These are phyloP conservation scores for Eueremaeus valkanovi DNA, from an alignment of 2,888 invertebrate genomes.

Conservation along the genomic window DNA sequence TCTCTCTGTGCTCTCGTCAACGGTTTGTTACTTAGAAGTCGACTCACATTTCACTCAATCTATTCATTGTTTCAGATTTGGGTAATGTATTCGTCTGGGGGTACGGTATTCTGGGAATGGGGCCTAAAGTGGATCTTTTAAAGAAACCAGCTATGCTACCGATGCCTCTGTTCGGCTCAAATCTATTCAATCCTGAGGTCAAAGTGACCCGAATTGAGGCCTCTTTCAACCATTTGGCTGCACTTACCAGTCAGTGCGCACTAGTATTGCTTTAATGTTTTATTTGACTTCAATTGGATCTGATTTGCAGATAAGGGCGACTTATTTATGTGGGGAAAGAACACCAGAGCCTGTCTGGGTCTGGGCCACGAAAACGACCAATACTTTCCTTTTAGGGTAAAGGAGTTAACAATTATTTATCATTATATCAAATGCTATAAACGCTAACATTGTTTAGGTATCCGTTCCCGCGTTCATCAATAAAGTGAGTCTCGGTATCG, in stretches of 20 bases:
- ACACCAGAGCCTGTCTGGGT: slow-evolving; percentile 76
- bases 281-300: background rate
- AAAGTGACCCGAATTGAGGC: slow-evolving; percentile 63
- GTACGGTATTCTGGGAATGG: slow-evolving; percentile 82
- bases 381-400: slow-evolving; percentile 78
- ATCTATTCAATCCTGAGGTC: slow-evolving; percentile 70
- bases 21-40: slow-evolving; percentile 56
- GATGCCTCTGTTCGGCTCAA: slow-evolving; percentile 74
- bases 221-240: slow-evolving; percentile 73
- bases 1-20: slow-evolving; percentile 78
- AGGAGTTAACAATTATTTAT: background rate
- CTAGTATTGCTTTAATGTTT: background rate
- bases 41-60: background rate
- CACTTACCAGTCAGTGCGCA: slow-evolving; percentile 63
- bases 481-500: slow-evolving; percentile 75
- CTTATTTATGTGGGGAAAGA: slow-evolving; percentile 87
- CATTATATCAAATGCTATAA: slow-evolving; percentile 41
- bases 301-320: slow-evolving; percentile 63
- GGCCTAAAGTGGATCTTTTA: slow-evolving; percentile 68
- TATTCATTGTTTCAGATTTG: slow-evolving; percentile 59
- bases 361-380: slow-evolving; percentile 75
- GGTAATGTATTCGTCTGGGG: slow-evolving; percentile 91
- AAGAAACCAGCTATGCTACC: slow-evolving; percentile 69
- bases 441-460: slow-evolving; percentile 53
- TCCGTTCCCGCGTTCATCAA: slow-evolving; percentile 70